A percentile compares a stretch with the other conserved stretches of the same genome.
phyloP scores from a whole-genome alignment of 2,797 vertebrate species.

The Spheniscus humboldti region DNA sequence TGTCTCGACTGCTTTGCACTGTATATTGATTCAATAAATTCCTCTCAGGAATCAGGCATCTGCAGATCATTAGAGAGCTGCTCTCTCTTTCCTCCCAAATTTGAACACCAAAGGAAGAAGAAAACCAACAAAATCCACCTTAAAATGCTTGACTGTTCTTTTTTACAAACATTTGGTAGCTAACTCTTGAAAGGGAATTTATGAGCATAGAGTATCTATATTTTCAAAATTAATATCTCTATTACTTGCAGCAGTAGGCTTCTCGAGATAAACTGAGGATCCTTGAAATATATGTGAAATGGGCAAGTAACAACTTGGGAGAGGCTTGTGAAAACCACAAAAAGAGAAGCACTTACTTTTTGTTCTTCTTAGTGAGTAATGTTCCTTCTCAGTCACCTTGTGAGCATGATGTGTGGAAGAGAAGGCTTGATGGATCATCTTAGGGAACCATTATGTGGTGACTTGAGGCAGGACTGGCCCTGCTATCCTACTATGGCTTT shows the following conservation, averaged over 20 bases:
- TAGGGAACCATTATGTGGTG: neutral
- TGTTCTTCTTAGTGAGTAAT: neutral
- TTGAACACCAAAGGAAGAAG: neutral
- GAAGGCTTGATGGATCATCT: neutral
- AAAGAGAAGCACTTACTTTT: neutral
- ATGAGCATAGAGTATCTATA: neutral
- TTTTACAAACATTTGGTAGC: neutral
- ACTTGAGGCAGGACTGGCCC: neutral
- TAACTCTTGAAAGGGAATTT: neutral
- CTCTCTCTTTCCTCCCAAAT: neutral
- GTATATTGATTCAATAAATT: neutral
- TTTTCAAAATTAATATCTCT: neutral
- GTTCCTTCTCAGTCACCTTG: neutral
- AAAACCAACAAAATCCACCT: accelerated
- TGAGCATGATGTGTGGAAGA: neutral
- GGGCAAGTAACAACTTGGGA: neutral
- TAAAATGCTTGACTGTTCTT: neutral
- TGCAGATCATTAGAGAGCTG: neutral
- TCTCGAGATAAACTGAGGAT: neutral
- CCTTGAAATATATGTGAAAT: neutral
- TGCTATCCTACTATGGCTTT: neutral
- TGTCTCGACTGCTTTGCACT: neutral
- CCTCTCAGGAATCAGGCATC: neutral
- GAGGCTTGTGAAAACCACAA: neutral
- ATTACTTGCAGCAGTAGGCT: neutral